Conservation (phyloP, 2,797 vertebrate genomes). For the Hydrophis major region DNA sequence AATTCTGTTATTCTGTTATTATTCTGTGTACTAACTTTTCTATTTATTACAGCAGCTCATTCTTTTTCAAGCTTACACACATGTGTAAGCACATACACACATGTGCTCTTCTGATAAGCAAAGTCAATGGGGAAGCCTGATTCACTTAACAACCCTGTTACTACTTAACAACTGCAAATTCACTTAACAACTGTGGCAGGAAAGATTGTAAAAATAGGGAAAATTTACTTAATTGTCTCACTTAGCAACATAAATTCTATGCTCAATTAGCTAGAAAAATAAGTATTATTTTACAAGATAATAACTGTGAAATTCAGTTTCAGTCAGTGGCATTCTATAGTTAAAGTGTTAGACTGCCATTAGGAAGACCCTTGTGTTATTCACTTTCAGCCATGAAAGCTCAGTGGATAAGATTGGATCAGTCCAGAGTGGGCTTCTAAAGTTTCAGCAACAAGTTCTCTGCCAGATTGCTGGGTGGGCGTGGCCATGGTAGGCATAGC, state of each 20-base stretch:
- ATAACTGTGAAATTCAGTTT: not conserved
- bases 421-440: too few species aligned
- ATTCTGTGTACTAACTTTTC: not conserved
- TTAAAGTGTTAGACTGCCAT: not conserved
- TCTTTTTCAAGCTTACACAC: not conserved
- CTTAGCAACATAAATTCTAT: not conserved
- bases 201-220: not conserved
- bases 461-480: too few species aligned
- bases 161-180: too few species aligned
- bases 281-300: not conserved
- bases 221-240: not conserved
- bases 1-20: too few species aligned
- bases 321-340: not conserved
- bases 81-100: not conserved
- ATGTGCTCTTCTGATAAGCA: too few species aligned
- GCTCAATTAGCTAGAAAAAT: not conserved
- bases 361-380: not conserved
- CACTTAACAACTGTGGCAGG: too few species aligned
- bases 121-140: too few species aligned
- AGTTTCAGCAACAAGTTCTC: too few species aligned
- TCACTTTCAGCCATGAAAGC: not conserved
- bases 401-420: not conserved
- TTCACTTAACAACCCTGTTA: too few species aligned
- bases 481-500: too few species aligned
- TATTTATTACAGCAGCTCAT: not conserved